These are phyloP conservation scores for Pica pica DNA, from an alignment of 2,113 vertebrate species.

Conservation along the genomic window DNA sequence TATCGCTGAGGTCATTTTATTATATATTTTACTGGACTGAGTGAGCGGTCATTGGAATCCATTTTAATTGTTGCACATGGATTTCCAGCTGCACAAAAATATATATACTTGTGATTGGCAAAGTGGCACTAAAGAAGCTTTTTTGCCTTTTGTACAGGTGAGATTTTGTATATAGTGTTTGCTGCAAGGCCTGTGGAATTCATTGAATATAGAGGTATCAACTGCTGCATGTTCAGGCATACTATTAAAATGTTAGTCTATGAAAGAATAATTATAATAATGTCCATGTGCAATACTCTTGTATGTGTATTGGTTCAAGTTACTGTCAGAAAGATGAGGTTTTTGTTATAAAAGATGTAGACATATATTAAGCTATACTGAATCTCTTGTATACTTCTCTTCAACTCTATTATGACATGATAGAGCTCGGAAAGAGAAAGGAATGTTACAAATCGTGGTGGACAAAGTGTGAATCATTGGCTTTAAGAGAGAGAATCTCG, in stretches of 20 bases:
- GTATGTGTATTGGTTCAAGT: conserved; percentile 81
- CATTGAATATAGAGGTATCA: conserved; percentile 83
- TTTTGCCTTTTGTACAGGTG: conserved; percentile 83
- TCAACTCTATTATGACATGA: conserved; percentile 67
- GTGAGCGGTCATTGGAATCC: conserved; percentile 75
- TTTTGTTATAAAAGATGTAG: conserved; percentile 76
- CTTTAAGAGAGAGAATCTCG: conserved; percentile 44
- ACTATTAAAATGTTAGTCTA: conserved; percentile 84
- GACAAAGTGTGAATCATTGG: conserved; percentile 44
- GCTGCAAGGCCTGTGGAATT: conserved; percentile 87
- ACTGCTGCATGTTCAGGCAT: conserved; percentile 88
- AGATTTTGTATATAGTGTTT: conserved; percentile 86
- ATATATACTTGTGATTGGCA: conserved; percentile 79
- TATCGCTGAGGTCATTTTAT: conserved; percentile 66
- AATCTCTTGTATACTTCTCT: conserved; percentile 74
- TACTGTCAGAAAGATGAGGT: conserved; percentile 65
- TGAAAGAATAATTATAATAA: conserved; percentile 84
- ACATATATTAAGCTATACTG: conserved; percentile 78
- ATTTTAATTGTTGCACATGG: conserved; percentile 77
- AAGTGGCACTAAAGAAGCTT: conserved; percentile 78
- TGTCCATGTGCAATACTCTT: conserved; percentile 91
- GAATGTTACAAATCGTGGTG: conserved; percentile 42
- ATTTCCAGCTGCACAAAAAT: conserved; percentile 78
- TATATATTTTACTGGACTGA: conserved; percentile 79
- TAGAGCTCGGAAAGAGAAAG: conserved; percentile 58